Evolutionary conservation across 2,888 invertebrate genomes (phyloP).

Genomic region (Drosophila phalerata): DNA sequence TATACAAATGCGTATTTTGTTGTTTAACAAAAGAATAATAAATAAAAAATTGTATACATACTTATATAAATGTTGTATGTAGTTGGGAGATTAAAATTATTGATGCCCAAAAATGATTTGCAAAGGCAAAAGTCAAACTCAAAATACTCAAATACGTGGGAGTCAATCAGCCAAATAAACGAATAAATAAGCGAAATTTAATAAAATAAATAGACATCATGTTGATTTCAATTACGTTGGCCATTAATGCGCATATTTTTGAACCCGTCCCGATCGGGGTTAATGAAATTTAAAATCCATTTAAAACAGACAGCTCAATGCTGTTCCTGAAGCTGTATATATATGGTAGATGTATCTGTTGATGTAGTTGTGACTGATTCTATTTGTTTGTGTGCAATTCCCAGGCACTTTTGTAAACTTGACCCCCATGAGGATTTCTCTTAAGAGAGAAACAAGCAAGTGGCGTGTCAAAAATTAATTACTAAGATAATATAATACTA

Average conservation of each 20-base stretch:
- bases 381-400: conserved; percentile 21
- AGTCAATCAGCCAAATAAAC: conserved; percentile 65
- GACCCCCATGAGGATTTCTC: conserved; percentile 60
- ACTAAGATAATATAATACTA: conserved; percentile 25
- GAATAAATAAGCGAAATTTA: conserved; percentile 58
- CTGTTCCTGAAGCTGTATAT: conserved; percentile 10
- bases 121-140: conserved; percentile 66
- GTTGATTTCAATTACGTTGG: conserved; percentile 75
- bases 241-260: conserved; percentile 56
- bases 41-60: conserved; percentile 46
- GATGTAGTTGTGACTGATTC: conserved; percentile 17
- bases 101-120: conserved; percentile 70
- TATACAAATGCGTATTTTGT: conserved; percentile 30
- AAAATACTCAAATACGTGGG: conserved; percentile 66
- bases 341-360: not conserved
- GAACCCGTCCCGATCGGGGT: conserved; percentile 61
- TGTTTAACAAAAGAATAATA: conserved; percentile 72
- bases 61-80: conserved; percentile 16
- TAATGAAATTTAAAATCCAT: conserved; percentile 69
- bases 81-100: conserved; percentile 24
- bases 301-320: conserved; percentile 56
- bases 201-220: conserved; percentile 74
- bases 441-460: conserved; percentile 52
- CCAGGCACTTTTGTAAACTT: conserved; percentile 63
- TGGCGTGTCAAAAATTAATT: conserved; percentile 62